These are phyloP conservation scores for Xiphorhynchus elegans DNA, from an alignment of 2,113 vertebrate species.

Conservation along the genomic window DNA sequence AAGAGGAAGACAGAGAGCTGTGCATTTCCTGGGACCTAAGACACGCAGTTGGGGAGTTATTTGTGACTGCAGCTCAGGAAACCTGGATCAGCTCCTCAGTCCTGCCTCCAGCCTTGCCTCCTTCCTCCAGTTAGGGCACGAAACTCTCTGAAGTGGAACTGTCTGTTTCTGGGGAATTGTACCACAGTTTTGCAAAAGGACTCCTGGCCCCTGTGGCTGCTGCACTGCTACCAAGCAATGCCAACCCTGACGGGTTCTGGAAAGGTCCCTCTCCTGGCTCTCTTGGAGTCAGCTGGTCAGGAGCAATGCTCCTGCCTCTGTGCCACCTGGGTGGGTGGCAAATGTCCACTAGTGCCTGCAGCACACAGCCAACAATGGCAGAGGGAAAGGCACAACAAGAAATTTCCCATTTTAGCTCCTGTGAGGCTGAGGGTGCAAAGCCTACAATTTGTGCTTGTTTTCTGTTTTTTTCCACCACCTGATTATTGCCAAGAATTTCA, in stretches of 20 bases:
- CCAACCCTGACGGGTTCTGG: fast-evolving
- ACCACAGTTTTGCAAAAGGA: neutral
- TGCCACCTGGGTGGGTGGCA: fast-evolving
- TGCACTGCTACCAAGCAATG: neutral
- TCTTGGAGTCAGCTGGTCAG: fast-evolving
- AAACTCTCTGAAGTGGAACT: neutral
- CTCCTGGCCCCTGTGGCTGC: neutral
- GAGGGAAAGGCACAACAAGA: neutral
- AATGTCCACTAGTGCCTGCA: neutral
- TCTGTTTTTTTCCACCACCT: conserved; percentile 46
- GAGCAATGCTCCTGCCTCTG: fast-evolving
- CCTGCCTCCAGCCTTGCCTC: neutral
- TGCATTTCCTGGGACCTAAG: neutral
- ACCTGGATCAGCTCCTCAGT: neutral
- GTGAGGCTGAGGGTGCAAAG: neutral
- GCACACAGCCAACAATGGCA: neutral
- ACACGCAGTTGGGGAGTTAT: fast-evolving
- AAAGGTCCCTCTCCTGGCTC: neutral
- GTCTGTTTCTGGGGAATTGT: neutral
- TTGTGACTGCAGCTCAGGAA: neutral
- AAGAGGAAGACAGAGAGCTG: neutral
- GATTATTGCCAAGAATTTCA: conserved; percentile 63
- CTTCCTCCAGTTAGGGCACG: fast-evolving
- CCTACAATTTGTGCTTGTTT: conserved; percentile 21
- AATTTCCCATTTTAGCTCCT: neutral